Conservation (phyloP, 2,888 invertebrate genomes). For the Lypha dubia region DNA sequence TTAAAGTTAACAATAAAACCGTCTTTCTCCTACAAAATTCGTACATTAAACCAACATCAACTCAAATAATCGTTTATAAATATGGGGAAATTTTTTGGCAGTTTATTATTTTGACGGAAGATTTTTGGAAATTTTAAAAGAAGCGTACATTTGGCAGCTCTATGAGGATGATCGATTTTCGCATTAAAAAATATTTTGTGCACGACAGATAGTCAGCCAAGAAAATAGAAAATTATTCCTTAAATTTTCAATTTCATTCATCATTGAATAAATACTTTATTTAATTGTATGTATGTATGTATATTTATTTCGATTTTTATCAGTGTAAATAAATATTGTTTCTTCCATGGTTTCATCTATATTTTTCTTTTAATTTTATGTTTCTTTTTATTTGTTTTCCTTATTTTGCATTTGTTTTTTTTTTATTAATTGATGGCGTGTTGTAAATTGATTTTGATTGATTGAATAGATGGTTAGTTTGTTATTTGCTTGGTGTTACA, state of each 20-base stretch:
- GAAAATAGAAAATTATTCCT: slow-evolving; percentile 37
- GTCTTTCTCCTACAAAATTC: no score
- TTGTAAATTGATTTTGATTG: slow-evolving; percentile 73
- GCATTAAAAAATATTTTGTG: not conserved
- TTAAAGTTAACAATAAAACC: no score
- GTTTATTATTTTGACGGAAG: not conserved
- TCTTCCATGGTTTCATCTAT: slow-evolving; percentile 23
- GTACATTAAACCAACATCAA: no score
- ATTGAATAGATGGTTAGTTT: slow-evolving; percentile 55
- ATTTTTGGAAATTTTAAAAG: no score
- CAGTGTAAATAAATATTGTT: not conserved
- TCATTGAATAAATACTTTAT: slow-evolving; percentile 16
- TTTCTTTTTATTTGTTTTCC: slow-evolving; percentile 14
- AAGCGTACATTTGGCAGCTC: not conserved
- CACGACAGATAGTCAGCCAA: not conserved
- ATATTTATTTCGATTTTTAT: not conserved
- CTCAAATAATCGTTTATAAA: no score
- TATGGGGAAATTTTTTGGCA: no score
- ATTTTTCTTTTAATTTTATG: slow-evolving; percentile 30
- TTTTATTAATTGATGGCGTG: slow-evolving; percentile 72
- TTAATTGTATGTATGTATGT: not conserved
- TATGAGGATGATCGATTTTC: slow-evolving; percentile 1
- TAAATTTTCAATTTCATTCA: slow-evolving; percentile 62
- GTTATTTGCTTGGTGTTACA: slow-evolving; percentile 52
- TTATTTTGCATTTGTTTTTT: slow-evolving; percentile 42